Percentiles rank a stretch among this genome's conserved stretches.
phyloP scores from a whole-genome alignment of 2,888 invertebrate genomes.

The Stenolophus ochropezus region DNA sequence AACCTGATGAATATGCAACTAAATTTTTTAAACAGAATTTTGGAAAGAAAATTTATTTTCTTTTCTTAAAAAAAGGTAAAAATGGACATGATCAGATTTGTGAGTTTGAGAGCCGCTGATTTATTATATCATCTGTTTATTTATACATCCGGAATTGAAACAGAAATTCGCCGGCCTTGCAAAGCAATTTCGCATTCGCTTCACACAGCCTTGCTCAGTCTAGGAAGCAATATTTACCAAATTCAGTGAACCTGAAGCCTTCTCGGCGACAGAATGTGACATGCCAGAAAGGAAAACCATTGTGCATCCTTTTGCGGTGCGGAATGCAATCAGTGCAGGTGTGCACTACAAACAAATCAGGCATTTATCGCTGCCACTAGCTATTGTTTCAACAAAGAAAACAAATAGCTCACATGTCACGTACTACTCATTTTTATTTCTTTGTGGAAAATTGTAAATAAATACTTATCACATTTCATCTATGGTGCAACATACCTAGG shows the following conservation, averaged over 20 bases:
- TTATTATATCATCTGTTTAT: conserved; percentile 38
- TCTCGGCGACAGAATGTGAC: background rate
- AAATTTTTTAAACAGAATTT: no score
- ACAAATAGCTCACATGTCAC: background rate
- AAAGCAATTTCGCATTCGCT: background rate
- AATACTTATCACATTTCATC: no score
- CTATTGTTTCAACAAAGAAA: background rate
- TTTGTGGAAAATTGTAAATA: no score
- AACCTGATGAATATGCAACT: no score
- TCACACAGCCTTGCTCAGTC: conserved; percentile 20
- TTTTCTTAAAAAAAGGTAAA: background rate
- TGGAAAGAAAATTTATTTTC: no score
- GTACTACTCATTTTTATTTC: no score
- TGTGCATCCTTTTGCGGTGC: background rate
- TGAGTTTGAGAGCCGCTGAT: background rate
- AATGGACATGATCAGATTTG: background rate
- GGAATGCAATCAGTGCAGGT: background rate
- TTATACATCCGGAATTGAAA: conserved; percentile 35
- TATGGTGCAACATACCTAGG: no score
- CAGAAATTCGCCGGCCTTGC: conserved; percentile 24
- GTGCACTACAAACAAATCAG: background rate
- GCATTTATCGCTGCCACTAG: background rate
- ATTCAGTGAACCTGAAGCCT: background rate
- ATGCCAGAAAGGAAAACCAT: background rate
- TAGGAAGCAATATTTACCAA: conserved; percentile 31